Base-by-base conservation (phyloP, 2,113 vertebrate species). In the Agelaius phoeniceus region DNA sequence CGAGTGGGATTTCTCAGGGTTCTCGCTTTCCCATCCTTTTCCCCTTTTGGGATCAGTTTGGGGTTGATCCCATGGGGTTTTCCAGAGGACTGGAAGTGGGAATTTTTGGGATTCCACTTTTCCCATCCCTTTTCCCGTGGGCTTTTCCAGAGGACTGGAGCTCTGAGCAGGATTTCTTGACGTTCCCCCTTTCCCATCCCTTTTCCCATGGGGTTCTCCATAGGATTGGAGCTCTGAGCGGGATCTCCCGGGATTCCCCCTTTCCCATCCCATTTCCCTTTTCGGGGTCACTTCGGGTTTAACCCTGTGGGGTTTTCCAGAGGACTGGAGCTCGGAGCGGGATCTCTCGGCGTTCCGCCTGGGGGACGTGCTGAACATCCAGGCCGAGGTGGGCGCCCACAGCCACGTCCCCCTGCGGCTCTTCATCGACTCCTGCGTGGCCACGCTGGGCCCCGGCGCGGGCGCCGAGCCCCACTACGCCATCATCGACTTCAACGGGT, bases 1-100 rank as follows among this genome's bases (percentile, higher is more conserved):
- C 0, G 75, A 63, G 48, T 4, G 18, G 23, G 22, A 20, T 4
- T 1, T 63, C 5, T 13, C 12, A 3, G 37, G 5, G 2, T 16
- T 52, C 9, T 3, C 7, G 24, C 3, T 37, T 61, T 57, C 18
- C 54, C 21, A 24, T 7, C 16, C 52, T 10, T 15, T 58, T 18
- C 23, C 7, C 23, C 3, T 18, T 61, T 27, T 5, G 35, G 23
- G 15, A 4, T 61, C 24, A 6, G 2, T 37, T 27, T 61, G 24
- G 11, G 24, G 7, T 4, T 19, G 35, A 27, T 37, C 59, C 26
- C 3, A 1, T 20, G 6, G 52, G 27, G 51, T 11, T 52, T 52
- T 4, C 51, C 51, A 52, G 9, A 30, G 52, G 52, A 18, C 52
- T 30, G 52, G 52, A 54, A n/a, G n/a, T n/a, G n/a, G n/a, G n/a